These are phyloP conservation scores for Arbacia lixula DNA, from an alignment of 53 echinoderm and acorn worm species.

Conservation along the genomic window DNA sequence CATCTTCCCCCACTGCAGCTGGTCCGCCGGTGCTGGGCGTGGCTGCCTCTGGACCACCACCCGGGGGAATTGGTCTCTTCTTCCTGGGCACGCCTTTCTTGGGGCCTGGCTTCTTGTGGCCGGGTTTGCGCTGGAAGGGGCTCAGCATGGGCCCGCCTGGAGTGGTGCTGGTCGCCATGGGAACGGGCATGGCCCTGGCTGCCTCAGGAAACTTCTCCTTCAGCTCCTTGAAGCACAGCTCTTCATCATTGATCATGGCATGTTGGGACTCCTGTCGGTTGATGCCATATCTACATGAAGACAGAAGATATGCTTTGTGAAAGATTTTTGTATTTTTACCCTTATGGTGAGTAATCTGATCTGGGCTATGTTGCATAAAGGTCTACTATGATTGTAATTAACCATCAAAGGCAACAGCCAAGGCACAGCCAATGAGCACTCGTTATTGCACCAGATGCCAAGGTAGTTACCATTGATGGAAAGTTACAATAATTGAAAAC, in stretches of 20 bases:
- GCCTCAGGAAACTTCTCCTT: constrained; percentile 88
- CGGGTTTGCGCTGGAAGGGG: constrained; percentile 39
- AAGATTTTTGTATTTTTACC: too few species aligned
- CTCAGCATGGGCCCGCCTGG: constrained; percentile 37
- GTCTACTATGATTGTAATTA: too few species aligned
- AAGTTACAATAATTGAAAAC: too few species aligned
- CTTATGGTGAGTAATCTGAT: too few species aligned
- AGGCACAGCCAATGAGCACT: too few species aligned
- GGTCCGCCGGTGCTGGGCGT: not conserved
- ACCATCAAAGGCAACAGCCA: too few species aligned
- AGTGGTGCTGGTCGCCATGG: constrained; percentile 51
- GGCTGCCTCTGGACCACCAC: not conserved
- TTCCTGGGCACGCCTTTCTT: constrained; percentile 37
- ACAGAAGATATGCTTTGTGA: not conserved
- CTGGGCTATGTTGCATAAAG: too few species aligned
- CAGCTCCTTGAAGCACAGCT: constrained; percentile 91
- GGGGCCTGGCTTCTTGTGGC: constrained; percentile 30
- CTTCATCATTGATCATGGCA: constrained; percentile 90
- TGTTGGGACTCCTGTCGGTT: constrained; percentile 94
- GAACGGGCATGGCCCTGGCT: constrained; percentile 59
- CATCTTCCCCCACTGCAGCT: too few species aligned
- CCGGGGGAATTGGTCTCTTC: constrained; percentile 31
- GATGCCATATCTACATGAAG: constrained; percentile 76
- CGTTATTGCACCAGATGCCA: too few species aligned
- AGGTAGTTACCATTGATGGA: too few species aligned